phyloP scores from a whole-genome alignment of 2,888 invertebrate species.

The Megamerina dolium region DNA sequence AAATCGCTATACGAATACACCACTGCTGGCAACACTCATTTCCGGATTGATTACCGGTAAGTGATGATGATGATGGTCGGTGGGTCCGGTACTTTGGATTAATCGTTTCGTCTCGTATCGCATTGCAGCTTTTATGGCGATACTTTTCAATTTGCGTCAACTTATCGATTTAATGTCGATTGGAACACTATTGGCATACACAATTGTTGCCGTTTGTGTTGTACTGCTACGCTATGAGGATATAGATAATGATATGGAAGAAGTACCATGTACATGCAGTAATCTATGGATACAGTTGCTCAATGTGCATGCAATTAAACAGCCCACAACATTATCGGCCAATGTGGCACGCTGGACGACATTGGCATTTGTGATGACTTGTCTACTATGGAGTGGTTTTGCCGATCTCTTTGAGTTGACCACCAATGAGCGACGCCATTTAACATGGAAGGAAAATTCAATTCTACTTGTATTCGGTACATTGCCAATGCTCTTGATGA shows the following conservation, averaged over 20 bases:
- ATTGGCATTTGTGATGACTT: no score
- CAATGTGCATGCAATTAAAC: conserved; percentile 65
- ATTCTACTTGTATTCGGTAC: conserved; percentile 52
- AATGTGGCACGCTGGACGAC: conserved; percentile 62
- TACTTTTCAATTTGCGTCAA: conserved; percentile 81
- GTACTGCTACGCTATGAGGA: conserved; percentile 70
- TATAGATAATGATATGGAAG: conserved; percentile 35
- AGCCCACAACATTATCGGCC: conserved; percentile 60
- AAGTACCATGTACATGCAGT: conserved; percentile 36
- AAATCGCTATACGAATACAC: conserved; percentile 69
- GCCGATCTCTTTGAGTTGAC: conserved; percentile 35
- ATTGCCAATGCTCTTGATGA: conserved; percentile 52
- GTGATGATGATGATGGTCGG: conserved; percentile 17
- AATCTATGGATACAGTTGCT: conserved; percentile 57
- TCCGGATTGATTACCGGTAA: conserved; percentile 71
- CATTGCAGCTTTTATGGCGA: conserved; percentile 69
- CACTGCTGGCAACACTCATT: conserved; percentile 67
- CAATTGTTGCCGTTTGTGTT: conserved; percentile 86
- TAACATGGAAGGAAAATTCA: conserved; percentile 42
- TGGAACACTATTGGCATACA: conserved; percentile 82
- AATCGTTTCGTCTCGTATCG: background rate
- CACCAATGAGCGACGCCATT: conserved; percentile 25
- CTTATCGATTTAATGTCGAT: conserved; percentile 97
- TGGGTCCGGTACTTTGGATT: no score
- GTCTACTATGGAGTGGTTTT: conserved; percentile 53